Conservation (phyloP, 2,797 vertebrate species). For the Lepidocolaptes lacrymiger region DNA sequence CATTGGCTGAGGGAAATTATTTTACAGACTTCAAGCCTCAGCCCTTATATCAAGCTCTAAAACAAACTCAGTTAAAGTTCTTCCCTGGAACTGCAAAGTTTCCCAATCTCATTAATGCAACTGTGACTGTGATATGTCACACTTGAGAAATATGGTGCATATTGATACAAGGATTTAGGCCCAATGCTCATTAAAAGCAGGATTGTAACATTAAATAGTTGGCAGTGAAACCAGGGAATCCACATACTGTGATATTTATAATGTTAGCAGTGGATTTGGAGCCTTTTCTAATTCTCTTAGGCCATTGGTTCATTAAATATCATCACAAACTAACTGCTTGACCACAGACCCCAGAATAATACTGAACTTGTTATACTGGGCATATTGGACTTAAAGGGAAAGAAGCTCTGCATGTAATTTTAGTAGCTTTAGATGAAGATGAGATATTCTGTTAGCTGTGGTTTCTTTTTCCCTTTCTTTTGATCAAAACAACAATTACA, state of each 20-base stretch:
- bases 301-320: background rate
- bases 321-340: background rate
- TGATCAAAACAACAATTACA: background rate
- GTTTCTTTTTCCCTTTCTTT: background rate
- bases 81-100: background rate
- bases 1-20: background rate
- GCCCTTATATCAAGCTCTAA: background rate
- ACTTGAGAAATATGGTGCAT: background rate
- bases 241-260: background rate
- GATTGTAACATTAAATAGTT: background rate
- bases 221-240: background rate
- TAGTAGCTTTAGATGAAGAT: background rate
- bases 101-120: background rate
- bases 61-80: background rate
- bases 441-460: background rate
- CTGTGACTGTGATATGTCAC: background rate
- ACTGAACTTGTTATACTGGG: background rate
- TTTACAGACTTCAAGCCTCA: background rate
- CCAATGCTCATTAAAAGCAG: conserved; percentile 1
- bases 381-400: background rate
- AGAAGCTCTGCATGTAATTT: background rate
- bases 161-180: conserved; percentile 9
- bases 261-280: background rate
- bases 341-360: background rate
- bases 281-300: background rate